Percentiles rank a stretch among this genome's conserved stretches.
These are phyloP conservation scores for Lucilia sericata DNA, from an alignment of 1,140 invertebrate species.

Conservation along the genomic window DNA sequence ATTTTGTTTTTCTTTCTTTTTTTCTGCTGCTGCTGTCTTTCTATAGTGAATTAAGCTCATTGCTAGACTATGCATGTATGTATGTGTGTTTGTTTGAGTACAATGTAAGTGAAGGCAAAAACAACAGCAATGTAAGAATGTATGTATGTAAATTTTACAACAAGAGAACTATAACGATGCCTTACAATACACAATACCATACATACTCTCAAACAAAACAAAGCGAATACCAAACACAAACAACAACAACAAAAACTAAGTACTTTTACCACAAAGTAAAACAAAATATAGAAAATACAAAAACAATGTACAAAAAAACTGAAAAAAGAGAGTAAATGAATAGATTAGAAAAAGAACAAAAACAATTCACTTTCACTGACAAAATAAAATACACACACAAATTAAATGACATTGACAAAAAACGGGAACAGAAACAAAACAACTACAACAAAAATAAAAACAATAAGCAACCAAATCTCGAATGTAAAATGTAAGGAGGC, in stretches of 20 bases:
- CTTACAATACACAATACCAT: background rate
- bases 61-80: background rate
- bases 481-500: background rate
- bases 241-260: too few relatives aligned
- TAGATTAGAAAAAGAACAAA: background rate
- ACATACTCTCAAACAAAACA: too few relatives aligned
- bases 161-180: constrained; percentile 18
- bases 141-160: constrained; percentile 31
- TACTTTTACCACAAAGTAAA: background rate
- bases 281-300: background rate
- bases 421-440: constrained; percentile 1
- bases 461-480: background rate
- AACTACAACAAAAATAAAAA: background rate
- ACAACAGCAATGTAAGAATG: background rate
- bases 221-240: background rate
- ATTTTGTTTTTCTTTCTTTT: background rate
- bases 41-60: constrained; percentile 21
- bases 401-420: constrained; percentile 22
- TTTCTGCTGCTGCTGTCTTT: background rate
- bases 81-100: background rate
- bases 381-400: background rate
- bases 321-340: background rate
- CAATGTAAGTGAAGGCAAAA: background rate
- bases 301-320: background rate
- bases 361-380: constrained; percentile 18